These are phyloP conservation scores for Spialia ferax DNA, from an alignment of 2,888 invertebrate genomes.

Conservation along the genomic window DNA sequence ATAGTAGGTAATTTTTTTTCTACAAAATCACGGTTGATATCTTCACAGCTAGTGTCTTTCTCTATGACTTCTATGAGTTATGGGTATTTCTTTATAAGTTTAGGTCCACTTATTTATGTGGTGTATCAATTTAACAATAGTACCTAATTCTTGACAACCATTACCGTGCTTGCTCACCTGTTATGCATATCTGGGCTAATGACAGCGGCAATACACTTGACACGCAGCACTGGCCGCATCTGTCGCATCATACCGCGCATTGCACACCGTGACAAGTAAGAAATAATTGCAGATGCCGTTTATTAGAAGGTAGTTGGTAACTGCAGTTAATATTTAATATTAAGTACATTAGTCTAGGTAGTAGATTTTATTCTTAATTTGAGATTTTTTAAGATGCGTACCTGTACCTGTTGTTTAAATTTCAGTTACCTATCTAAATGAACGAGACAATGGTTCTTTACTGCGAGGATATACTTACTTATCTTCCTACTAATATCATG, in stretches of 20 bases:
- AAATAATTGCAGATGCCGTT: not conserved
- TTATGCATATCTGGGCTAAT: slow-evolving; percentile 71
- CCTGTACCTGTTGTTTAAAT: too few relatives aligned
- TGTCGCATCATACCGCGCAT: slow-evolving; percentile 7
- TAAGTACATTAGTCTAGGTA: too few relatives aligned
- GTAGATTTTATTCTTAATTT: too few relatives aligned
- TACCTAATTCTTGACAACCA: slow-evolving; percentile 3
- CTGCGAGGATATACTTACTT: too few relatives aligned
- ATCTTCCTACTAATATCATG: not conserved
- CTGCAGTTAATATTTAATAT: not conserved
- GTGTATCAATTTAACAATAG: not conserved
- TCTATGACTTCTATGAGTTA: too few relatives aligned
- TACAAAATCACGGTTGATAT: too few relatives aligned
- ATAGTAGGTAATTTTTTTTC: too few relatives aligned
- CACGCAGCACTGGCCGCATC: slow-evolving; percentile 10
- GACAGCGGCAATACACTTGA: slow-evolving; percentile 50
- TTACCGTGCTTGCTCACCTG: slow-evolving; percentile 49
- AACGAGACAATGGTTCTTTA: too few relatives aligned
- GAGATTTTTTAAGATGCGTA: too few relatives aligned
- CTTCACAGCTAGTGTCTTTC: too few relatives aligned
- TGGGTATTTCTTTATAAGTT: not conserved
- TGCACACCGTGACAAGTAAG: slow-evolving; percentile 16
- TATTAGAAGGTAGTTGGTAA: not conserved
- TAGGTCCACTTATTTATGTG: not conserved
- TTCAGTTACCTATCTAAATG: too few relatives aligned